Evolutionary conservation across 2,797 vertebrate genomes (phyloP), one percentile per base, ranked within the genome.

Genomic region (Danio albolineatus): DNA sequence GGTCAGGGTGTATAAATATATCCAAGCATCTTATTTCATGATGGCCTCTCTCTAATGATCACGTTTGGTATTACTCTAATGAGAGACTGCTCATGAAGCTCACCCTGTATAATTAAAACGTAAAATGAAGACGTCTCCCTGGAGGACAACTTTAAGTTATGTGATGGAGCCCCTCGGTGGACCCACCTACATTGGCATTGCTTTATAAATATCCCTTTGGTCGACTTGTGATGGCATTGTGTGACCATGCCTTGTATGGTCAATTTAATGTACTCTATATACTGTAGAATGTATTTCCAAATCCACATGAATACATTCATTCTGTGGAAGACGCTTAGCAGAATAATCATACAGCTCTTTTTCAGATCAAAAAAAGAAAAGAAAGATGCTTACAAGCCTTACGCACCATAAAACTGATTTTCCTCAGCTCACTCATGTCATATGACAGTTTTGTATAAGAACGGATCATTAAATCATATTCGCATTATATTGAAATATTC

Each of bases 61-160:
- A 87, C 82, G 87, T 83, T 84, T 8, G 86, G 83, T 77, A 75
- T 85, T 78, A 84, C 61, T 54, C 73, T 84, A 90, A 91, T 91
- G 85, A 90, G 85, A 90, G 88, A 78, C 85, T 71, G 49, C 83
- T 79, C 51, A 78, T 83, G 74, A 73, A 79, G 80, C 77, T 89
- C 72, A 86, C 90, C 87, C 85, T 89, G 84, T 89, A 84, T 85
- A 86, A 91, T 93, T 66, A 73, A 61, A 78, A 76, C 62, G 28
- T 44, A 48, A 60, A 61, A 61, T 65, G n/a, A 73, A 67, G 51
- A 85, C 81, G 43, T 73, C 53, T 84, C 76, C 66, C 81, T 79
- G 53, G 57, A 83, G 82, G 80, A n/a, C 53, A 41, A 43, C 36
- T 66, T n/a, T 16, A 79, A 10, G 73, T 59, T 60, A 41, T 76